Evolutionary conservation across 2,113 vertebrate species (phyloP).

Genomic region (Mus musculus): DNA sequence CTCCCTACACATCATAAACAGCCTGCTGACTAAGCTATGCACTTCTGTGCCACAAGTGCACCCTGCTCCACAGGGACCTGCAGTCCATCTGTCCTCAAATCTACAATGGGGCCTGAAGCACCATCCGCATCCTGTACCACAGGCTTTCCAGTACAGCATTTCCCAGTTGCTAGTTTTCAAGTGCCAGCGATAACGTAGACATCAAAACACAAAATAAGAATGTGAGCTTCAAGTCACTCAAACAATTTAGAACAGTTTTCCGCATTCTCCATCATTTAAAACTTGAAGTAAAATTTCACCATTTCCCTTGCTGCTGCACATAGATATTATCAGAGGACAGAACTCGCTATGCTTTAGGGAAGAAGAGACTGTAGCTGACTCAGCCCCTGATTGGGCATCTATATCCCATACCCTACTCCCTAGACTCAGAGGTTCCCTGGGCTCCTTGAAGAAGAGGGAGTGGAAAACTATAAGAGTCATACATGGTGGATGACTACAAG

Average conservation of each 20-base stretch:
- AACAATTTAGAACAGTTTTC: no score
- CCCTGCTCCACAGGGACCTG: not conserved
- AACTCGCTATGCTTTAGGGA: not conserved
- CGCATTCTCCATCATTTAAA: no score
- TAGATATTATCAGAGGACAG: not conserved
- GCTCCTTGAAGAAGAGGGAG: not conserved
- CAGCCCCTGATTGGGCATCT: not conserved
- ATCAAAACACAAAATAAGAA: no score
- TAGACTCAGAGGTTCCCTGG: not conserved
- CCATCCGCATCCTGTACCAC: no score
- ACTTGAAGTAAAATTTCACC: no score
- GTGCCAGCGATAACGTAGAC: no score
- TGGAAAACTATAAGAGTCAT: not conserved
- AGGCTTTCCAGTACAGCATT: not conserved
- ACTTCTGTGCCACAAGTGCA: conserved; percentile 20
- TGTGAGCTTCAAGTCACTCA: no score
- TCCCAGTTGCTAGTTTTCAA: not conserved
- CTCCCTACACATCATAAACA: not conserved
- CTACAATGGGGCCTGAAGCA: accelerated
- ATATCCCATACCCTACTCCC: not conserved
- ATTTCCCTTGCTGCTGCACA: no score
- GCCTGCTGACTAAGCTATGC: not conserved
- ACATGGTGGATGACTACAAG: not conserved
- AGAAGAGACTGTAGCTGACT: not conserved
- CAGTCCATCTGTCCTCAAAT: not conserved